A percentile compares a stretch with the other conserved stretches of the same genome.
phyloP scores from a whole-genome alignment of 2,888 invertebrate genomes.

The Scaptomyza parva region DNA sequence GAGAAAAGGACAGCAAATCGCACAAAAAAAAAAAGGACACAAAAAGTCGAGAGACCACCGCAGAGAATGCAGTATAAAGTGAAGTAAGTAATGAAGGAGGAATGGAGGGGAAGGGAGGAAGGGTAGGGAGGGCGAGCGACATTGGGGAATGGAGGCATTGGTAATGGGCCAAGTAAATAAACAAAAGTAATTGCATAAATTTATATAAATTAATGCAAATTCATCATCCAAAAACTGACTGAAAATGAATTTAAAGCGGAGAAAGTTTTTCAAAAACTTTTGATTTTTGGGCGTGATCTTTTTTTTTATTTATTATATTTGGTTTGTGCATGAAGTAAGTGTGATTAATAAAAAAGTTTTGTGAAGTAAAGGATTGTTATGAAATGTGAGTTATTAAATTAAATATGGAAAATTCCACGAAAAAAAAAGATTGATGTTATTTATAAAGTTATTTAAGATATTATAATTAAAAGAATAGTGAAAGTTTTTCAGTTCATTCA shows the following conservation, averaged over 20 bases:
- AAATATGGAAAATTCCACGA: neutral
- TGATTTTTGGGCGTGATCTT: slow-evolving; percentile 11
- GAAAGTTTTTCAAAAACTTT: slow-evolving; percentile 56
- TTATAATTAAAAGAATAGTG: too few relatives aligned
- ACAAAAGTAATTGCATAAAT: slow-evolving; percentile 80
- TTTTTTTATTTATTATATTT: neutral
- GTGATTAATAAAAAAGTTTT: slow-evolving; percentile 20
- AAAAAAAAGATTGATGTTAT: neutral
- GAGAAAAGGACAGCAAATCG: slow-evolving; percentile 24
- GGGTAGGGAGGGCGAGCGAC: too few relatives aligned
- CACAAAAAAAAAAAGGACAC: slow-evolving; percentile 13
- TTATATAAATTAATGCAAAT: slow-evolving; percentile 78
- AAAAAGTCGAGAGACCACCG: slow-evolving; percentile 43
- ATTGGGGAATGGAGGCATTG: slow-evolving; percentile 17
- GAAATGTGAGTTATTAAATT: neutral
- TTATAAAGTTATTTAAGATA: neutral
- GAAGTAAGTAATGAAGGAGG: neutral
- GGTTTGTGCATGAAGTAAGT: slow-evolving; percentile 6
- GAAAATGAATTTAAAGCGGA: slow-evolving; percentile 69
- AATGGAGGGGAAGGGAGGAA: neutral
- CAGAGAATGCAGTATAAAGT: slow-evolving; percentile 11
- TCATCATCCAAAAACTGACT: slow-evolving; percentile 66
- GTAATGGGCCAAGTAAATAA: slow-evolving; percentile 74
- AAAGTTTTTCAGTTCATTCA: too few relatives aligned
- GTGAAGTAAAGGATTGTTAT: neutral